phyloP scores from a whole-genome alignment of 2,113 vertebrate genomes.

The Gallinago paraguaiae region DNA sequence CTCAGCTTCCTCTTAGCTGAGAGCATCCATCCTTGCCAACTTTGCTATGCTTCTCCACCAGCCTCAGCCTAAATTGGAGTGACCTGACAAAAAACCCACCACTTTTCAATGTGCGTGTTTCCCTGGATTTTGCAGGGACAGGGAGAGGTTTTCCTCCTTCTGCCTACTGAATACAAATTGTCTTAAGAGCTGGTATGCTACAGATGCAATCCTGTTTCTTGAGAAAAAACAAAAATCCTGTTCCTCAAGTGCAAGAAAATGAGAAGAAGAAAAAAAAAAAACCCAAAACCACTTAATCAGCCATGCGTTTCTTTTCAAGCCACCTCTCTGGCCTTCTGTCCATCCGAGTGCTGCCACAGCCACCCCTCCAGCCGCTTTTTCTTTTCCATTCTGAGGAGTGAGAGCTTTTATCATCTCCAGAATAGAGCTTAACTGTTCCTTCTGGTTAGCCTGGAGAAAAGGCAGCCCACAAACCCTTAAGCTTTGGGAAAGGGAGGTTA shows the following conservation, averaged over 20 bases:
- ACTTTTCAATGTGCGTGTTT: background rate
- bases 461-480: background rate
- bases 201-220: background rate
- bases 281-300: background rate
- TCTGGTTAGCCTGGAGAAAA: background rate
- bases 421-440: background rate
- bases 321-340: background rate
- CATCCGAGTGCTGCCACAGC: background rate
- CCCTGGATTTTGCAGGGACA: background rate
- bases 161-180: background rate
- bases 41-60: background rate
- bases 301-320: background rate
- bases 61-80: background rate
- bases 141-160: background rate
- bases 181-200: background rate
- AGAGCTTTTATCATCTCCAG: background rate
- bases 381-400: background rate
- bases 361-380: background rate
- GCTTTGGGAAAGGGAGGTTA: background rate
- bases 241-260: background rate
- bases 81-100: background rate
- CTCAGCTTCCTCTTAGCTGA: background rate
- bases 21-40: background rate
- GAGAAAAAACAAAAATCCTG: background rate
- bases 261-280: background rate